Base-by-base conservation (phyloP, 2,797 vertebrate species). In the Tokudaia muenninki region DNA sequence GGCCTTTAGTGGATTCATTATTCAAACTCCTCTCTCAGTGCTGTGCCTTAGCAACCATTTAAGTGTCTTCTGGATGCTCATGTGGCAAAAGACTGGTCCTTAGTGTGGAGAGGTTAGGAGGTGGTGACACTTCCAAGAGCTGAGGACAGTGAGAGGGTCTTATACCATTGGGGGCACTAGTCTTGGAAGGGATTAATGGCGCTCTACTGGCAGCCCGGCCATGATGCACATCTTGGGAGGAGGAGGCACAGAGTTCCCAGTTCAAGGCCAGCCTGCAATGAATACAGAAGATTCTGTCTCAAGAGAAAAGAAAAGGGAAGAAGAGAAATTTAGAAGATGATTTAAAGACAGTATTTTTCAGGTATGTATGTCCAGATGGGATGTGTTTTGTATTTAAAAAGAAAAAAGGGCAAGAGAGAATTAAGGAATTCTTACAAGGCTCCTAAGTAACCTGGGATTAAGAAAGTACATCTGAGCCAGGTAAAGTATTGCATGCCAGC, bases 261-360 rank as follows among this genome's bases (percentile, higher is more conserved):
- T 37, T 87, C 22, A 87, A 74, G 67, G 31, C 22, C 29, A 87
- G 67, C 21, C 50, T 57, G 12, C 21, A 41, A 31, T 87, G 22
- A 55, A 55, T 12, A 41, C 14, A 16, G 24, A 87, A 87, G 67
- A 57, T 10, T 16, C 67, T 52, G 44, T 37, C 84, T 70, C 31
- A 52, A 72, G 70, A 67, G 44, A 24, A 24, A 14, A 63, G 41
- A 44, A 9, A 34, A 67, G 34, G 29, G 4, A 65, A 86, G 37
- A 79, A 96, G 82, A 50, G 29, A 16, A 90, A 70, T 72, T 87
- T 67, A 6, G 59, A 61, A 57, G 37, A 24, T 83, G 47, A 78
- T 94, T 88, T 78, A 84, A 84, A 92, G 34, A 50, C n/a, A 31
- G 34, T 89, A 75, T 91, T 95, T 92, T 70, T 95, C 41, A 91